These are phyloP conservation scores for Hemaris fuciformis DNA, from an alignment of 2,888 invertebrate species.

Conservation along the genomic window DNA sequence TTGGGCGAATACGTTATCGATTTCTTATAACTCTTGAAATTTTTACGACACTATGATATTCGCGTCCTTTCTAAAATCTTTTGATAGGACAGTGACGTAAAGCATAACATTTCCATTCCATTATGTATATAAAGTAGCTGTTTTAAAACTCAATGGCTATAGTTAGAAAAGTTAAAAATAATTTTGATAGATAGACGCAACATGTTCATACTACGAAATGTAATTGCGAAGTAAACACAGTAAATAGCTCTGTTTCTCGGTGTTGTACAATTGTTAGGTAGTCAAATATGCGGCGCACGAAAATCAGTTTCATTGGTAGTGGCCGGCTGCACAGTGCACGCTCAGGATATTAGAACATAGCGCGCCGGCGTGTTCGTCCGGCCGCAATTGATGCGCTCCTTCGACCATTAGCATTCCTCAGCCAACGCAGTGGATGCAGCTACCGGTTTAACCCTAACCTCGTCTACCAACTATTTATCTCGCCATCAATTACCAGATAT, in stretches of 20 bases:
- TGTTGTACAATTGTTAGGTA: conserved; percentile 25
- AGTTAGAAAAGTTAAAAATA: not conserved
- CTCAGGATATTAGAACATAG: conserved; percentile 27
- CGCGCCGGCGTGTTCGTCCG: conserved; percentile 23
- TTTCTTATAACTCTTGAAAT: not conserved
- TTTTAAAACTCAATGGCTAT: too few species aligned
- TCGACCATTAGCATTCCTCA: conserved; percentile 62
- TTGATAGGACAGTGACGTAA: not conserved
- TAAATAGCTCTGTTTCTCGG: not conserved
- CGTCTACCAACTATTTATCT: conserved; percentile 54
- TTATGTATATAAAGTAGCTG: too few species aligned
- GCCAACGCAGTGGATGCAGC: conserved; percentile 29
- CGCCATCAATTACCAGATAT: conserved; percentile 50
- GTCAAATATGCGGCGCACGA: conserved; percentile 19
- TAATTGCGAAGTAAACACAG: not conserved
- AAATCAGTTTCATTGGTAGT: conserved; percentile 31
- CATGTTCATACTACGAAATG: not conserved
- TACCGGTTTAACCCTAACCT: conserved; percentile 54
- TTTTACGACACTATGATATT: not conserved
- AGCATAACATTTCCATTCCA: not conserved
- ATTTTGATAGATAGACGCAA: not conserved
- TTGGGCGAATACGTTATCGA: conserved; percentile 41
- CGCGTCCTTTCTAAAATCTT: not conserved
- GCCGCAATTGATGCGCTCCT: conserved; percentile 58
- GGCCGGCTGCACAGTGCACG: conserved; percentile 26